Conservation (phyloP, 2,113 vertebrate genomes). For the Marmota monax region DNA sequence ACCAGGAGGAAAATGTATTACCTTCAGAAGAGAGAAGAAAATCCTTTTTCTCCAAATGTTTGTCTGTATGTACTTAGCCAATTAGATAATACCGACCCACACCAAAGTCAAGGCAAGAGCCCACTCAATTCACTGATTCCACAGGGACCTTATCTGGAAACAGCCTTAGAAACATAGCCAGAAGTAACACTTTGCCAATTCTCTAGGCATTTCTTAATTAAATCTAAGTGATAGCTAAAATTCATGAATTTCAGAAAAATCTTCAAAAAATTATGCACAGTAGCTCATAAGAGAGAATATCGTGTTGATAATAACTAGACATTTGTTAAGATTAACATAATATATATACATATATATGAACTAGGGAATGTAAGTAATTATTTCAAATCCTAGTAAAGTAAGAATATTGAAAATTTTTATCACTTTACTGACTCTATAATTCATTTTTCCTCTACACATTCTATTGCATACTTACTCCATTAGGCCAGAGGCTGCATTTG, state of each 20-base stretch:
- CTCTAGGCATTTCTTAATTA: neutral
- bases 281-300: neutral
- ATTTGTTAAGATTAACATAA: neutral
- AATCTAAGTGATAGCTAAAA: neutral
- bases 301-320: neutral
- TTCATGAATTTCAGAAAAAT: neutral
- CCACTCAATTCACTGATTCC: neutral
- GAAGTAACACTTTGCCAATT: neutral
- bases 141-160: neutral
- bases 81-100: too few species aligned
- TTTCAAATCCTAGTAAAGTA: neutral
- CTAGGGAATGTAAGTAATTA: neutral
- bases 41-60: neutral
- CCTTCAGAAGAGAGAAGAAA: neutral
- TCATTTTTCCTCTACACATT: neutral
- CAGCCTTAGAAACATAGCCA: neutral
- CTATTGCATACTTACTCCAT: neutral
- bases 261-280: neutral
- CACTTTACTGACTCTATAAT: neutral
- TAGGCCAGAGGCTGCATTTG: neutral
- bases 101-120: too few species aligned
- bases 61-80: too few species aligned
- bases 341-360: neutral
- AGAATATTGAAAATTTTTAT: neutral
- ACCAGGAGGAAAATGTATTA: neutral